phyloP scores from a whole-genome alignment of 2,888 invertebrate genomes.

The Parnassius glacialis region DNA sequence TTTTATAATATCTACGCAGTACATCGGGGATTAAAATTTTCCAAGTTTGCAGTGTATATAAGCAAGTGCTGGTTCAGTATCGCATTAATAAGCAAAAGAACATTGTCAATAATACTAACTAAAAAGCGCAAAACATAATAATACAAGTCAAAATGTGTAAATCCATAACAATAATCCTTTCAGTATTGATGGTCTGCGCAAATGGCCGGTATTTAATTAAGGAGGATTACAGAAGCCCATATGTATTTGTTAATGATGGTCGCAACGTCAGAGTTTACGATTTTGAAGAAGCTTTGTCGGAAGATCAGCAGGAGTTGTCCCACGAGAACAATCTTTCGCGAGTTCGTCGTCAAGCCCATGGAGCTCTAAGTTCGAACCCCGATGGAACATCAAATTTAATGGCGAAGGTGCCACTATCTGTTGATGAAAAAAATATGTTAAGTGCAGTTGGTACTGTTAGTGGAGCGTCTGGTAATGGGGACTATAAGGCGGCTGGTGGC shows the following conservation, averaged over 20 bases:
- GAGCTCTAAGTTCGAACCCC: constrained; percentile 34
- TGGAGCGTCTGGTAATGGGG: constrained; percentile 33
- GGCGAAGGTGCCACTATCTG: constrained; percentile 35
- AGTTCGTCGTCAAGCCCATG: constrained; percentile 35
- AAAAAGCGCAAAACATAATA: not conserved
- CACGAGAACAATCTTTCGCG: not conserved
- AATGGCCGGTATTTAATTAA: constrained; percentile 3
- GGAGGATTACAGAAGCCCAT: not conserved
- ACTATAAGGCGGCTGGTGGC: constrained; percentile 36
- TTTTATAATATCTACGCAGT: too few relatives aligned
- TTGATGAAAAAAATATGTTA: constrained; percentile 33
- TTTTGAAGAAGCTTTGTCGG: not conserved
- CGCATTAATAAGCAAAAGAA: not conserved
- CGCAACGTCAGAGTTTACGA: not conserved
- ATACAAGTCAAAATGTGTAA: not conserved
- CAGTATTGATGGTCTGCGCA: constrained; percentile 1
- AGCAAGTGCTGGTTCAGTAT: not conserved
- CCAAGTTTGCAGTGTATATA: not conserved
- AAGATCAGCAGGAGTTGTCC: not conserved
- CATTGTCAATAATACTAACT: not conserved
- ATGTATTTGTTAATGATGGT: constrained; percentile 8
- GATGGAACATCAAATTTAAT: constrained; percentile 37
- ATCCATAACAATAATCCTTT: constrained; percentile 1
- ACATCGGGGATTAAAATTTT: not conserved
- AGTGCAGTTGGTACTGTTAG: constrained; percentile 35